phyloP scores from a whole-genome alignment of 2,797 vertebrate genomes.

The Eurystomus glaucurus region DNA sequence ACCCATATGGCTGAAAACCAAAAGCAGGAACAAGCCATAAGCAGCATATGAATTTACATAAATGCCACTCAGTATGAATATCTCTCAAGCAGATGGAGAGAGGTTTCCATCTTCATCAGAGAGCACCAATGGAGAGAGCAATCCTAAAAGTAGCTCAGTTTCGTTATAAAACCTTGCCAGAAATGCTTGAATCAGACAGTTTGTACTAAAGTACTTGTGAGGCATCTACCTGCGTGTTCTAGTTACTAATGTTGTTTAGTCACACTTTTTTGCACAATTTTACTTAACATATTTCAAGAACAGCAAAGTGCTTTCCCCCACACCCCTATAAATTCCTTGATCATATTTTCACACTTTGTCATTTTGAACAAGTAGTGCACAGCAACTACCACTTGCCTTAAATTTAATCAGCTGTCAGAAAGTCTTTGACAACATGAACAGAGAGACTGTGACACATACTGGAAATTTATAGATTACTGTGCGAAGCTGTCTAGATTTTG shows the following conservation, averaged over 20 bases:
- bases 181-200: neutral
- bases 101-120: neutral
- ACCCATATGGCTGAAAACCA: neutral
- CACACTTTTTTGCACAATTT: neutral
- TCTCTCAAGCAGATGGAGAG: neutral
- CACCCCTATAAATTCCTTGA: neutral
- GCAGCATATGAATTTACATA: neutral
- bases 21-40: neutral
- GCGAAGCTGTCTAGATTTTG: slow-evolving; percentile 18
- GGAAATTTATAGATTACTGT: slow-evolving; percentile 38
- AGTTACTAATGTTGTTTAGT: neutral
- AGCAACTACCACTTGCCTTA: slow-evolving; percentile 25
- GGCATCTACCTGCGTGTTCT: neutral
- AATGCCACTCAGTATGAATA: neutral
- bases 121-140: neutral
- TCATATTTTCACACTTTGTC: slow-evolving; percentile 36
- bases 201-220: neutral
- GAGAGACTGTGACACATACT: slow-evolving; percentile 4
- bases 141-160: neutral
- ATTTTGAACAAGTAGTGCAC: neutral
- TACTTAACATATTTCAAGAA: neutral
- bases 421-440: slow-evolving; percentile 6
- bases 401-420: slow-evolving; percentile 49
- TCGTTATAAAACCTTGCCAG: neutral
- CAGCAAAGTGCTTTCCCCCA: neutral